Evolutionary conservation across 2,113 vertebrate species (phyloP).

Genomic region (Vidua macroura): DNA sequence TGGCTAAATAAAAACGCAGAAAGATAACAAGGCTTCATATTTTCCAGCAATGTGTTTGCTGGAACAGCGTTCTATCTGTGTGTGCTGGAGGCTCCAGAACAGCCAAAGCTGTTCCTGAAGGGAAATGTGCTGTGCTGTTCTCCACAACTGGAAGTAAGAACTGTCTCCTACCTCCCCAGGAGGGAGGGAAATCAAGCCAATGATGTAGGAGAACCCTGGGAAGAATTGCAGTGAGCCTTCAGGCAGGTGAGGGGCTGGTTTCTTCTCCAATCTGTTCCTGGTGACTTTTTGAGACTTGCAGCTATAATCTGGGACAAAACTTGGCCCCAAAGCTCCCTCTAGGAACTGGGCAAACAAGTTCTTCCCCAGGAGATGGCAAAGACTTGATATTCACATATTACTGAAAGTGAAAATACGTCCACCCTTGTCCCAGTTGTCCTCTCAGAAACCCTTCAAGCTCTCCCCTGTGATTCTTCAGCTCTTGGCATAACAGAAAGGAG

Average conservation of each 20-base stretch:
- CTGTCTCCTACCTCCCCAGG: background rate
- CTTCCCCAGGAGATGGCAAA: background rate
- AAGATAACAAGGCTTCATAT: slow-evolving; percentile 24
- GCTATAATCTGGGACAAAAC: background rate
- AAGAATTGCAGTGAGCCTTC: background rate
- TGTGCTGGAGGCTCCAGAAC: background rate
- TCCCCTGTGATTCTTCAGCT: background rate
- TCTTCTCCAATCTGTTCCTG: background rate
- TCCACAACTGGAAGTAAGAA: background rate
- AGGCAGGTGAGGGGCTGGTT: background rate
- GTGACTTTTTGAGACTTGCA: background rate
- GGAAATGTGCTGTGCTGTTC: background rate
- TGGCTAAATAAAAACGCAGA: background rate
- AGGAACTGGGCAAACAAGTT: background rate
- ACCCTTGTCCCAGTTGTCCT: background rate
- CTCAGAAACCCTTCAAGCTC: background rate
- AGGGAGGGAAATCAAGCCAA: background rate
- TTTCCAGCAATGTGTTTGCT: background rate
- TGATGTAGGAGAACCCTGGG: background rate
- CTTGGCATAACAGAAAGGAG: background rate
- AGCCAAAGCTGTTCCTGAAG: background rate
- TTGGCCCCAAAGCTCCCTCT: background rate
- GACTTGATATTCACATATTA: rapidly evolving
- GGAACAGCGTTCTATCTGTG: background rate
- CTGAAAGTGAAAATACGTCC: background rate